Evolutionary conservation across 2,888 invertebrate genomes (phyloP), one percentile per base, ranked within the genome.

Genomic region (Creontiades dilutus): DNA sequence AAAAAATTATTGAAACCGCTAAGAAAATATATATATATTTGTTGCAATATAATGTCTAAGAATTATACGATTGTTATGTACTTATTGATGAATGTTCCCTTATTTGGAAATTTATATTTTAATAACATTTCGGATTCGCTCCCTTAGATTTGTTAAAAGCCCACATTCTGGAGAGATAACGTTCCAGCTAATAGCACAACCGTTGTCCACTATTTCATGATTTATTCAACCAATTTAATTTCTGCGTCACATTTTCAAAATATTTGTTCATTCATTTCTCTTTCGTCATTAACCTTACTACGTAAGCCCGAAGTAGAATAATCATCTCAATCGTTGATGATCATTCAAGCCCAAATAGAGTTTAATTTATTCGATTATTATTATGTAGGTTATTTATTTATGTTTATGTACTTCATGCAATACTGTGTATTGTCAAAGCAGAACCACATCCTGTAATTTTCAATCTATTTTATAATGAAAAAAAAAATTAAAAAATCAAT

Each of bases 351-450:
- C 68, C 27, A 12, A 5, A 37, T 37, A 37, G 37, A 37, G 37
- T 4, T 37, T 37, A 37, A 37, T 37, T 37, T 37, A 37, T 37
- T 37, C 37, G 37, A 37, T 37, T 37, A 37, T 37, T 37, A 37
- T 37, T 37, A 37, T 37, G 37, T 37, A 14, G n/a, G 75, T 75
- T 78, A 16, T 78, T 46, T 13, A 23, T n/a, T 19, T 61, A 3
- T 61, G 9, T 3, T 16, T 61, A 68, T 46, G 16, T 78, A 46
- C 78, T 86, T 75, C 86, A 89, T 89, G 90, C 90, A 91, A 91
- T 91, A 91, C 91, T 91, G 91, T 91, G 91, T 91, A 91, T 91
- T 91, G 91, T 82, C 28, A 48, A 68, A 68, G 5, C 68, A 68
- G 68, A 68, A 68, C 27, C 68, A 68, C 68, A 13, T 23, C 68